Conservation (phyloP, 2,888 invertebrate species). For the Drosophila multiciliata region DNA sequence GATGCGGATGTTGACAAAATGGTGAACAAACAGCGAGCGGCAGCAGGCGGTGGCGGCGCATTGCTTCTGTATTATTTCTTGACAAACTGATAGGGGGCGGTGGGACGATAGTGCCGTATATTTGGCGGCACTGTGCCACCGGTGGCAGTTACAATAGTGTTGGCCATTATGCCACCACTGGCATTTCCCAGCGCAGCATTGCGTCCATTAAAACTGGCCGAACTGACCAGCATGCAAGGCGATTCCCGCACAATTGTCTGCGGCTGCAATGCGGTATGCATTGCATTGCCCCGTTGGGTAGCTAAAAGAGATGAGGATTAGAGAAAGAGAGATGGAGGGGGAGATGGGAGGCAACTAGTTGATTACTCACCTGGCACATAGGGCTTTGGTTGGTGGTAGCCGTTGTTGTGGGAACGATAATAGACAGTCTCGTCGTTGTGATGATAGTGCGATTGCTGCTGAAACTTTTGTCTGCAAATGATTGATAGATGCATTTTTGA, state of each 20-base stretch:
- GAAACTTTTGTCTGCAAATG: conserved; percentile 80
- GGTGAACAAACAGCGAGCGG: conserved; percentile 76
- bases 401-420: conserved; percentile 82
- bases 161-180: conserved; percentile 70
- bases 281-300: conserved; percentile 79
- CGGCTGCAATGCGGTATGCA: conserved; percentile 82
- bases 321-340: background rate
- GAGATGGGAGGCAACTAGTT: background rate
- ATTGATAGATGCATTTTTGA: background rate
- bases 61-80: conserved; percentile 82
- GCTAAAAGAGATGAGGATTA: conserved; percentile 49
- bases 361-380: conserved; percentile 81
- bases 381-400: conserved; percentile 82
- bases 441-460: conserved; percentile 83
- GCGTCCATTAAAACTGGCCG: conserved; percentile 81
- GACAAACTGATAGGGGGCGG: conserved; percentile 82
- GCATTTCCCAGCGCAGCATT: conserved; percentile 77
- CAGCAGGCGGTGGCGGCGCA: conserved; percentile 54
- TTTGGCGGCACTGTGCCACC: conserved; percentile 71
- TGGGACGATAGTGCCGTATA: conserved; percentile 80
- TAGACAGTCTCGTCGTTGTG: conserved; percentile 83
- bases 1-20: conserved; percentile 44
- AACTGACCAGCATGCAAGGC: conserved; percentile 80
- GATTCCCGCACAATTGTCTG: conserved; percentile 82
- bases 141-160: conserved; percentile 72